Conservation (phyloP, 2,888 invertebrate species). For the Bibio marci region DNA sequence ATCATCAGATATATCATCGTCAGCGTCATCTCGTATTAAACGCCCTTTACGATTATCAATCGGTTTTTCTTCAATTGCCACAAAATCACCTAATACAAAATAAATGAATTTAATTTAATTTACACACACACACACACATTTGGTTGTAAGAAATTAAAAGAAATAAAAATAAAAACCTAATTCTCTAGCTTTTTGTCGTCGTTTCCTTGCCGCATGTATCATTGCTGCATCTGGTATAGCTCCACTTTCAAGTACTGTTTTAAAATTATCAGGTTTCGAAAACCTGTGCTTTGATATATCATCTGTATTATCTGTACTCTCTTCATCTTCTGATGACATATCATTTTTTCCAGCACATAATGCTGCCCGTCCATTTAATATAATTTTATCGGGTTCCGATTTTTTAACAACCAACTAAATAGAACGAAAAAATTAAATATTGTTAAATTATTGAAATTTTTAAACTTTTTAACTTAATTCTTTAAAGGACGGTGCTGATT, state of each 20-base stretch:
- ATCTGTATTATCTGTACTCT: conserved; percentile 29
- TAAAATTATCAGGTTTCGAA: conserved; percentile 50
- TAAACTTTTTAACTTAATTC: too few species aligned
- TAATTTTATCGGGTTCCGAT: conserved; percentile 37
- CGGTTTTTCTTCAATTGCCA: conserved; percentile 32
- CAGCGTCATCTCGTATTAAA: conserved; percentile 65
- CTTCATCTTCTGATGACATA: conserved; percentile 43
- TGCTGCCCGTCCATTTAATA: conserved; percentile 67
- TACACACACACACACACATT: not conserved
- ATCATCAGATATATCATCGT: conserved; percentile 67
- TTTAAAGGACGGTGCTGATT: too few species aligned
- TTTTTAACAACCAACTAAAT: conserved; percentile 38
- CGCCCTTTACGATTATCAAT: conserved; percentile 30
- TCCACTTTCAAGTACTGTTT: conserved; percentile 69
- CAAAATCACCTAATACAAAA: conserved; percentile 32
- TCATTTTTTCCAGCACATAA: conserved; percentile 59
- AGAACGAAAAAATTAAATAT: conserved; percentile 1
- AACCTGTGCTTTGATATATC: conserved; percentile 37
- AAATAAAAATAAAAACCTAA: conserved; percentile 29
- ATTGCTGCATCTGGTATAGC: conserved; percentile 94
- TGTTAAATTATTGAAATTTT: not conserved
- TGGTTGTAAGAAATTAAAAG: too few species aligned
- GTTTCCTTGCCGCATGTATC: conserved; percentile 93
- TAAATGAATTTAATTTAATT: not conserved
- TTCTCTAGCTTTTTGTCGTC: conserved; percentile 85